A percentile compares a stretch with the other conserved stretches of the same genome.
These are phyloP conservation scores for Drosophila navojoa DNA, from an alignment of 1,140 invertebrate species.

Conservation along the genomic window DNA sequence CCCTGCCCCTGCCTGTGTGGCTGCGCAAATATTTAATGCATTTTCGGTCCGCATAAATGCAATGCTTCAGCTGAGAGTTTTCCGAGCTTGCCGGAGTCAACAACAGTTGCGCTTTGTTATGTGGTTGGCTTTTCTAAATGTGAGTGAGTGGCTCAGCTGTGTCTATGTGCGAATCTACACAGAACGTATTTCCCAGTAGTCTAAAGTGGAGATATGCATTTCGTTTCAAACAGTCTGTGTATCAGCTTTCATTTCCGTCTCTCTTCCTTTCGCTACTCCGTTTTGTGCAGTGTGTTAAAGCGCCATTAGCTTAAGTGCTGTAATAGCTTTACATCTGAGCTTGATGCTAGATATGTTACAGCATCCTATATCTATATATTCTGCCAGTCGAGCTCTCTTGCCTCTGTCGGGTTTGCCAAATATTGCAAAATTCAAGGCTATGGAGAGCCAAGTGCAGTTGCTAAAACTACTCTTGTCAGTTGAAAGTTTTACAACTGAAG, in stretches of 20 bases:
- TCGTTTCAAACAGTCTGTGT: no score
- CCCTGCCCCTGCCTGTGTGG: neutral
- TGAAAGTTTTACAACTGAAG: neutral
- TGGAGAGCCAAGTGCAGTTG: neutral
- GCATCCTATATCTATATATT: no score
- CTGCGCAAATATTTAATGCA: conserved; percentile 49
- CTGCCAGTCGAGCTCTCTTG: no score
- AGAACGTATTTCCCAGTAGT: neutral
- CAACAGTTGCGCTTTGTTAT: conserved; percentile 26
- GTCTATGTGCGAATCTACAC: neutral
- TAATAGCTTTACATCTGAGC: no score
- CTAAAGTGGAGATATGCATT: neutral
- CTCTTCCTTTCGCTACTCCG: no score
- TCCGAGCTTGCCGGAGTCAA: neutral
- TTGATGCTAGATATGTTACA: no score
- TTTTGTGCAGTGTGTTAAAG: no score
- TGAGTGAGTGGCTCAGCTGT: neutral
- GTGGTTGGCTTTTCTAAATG: neutral
- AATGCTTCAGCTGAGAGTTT: conserved; percentile 20
- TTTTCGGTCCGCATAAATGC: conserved; percentile 25
- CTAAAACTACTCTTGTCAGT: neutral
- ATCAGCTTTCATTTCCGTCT: no score
- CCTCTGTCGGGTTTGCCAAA: neutral
- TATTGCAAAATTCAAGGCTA: neutral
- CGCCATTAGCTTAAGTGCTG: no score